These are phyloP conservation scores for Chlorospingus flavigularis DNA, from an alignment of 2,797 vertebrate species.

Conservation along the genomic window DNA sequence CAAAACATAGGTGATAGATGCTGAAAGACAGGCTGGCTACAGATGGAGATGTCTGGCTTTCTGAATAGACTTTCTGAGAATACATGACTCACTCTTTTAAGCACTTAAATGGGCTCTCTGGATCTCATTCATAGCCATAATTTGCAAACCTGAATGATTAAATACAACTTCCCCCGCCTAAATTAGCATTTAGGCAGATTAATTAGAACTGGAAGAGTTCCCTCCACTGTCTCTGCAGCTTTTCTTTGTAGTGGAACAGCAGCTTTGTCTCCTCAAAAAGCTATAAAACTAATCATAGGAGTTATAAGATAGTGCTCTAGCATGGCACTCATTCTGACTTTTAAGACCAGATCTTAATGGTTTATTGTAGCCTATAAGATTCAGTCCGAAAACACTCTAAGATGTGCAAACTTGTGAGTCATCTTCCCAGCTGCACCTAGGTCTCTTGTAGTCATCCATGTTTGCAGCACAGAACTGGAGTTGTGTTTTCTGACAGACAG, in stretches of 20 bases:
- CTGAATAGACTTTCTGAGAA: background rate
- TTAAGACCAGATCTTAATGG: background rate
- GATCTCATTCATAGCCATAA: background rate
- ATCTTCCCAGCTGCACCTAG: background rate
- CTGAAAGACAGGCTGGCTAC: background rate
- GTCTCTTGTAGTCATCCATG: background rate
- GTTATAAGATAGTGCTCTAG: background rate
- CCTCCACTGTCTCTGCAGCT: background rate
- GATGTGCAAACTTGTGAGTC: background rate
- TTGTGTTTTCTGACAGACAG: background rate
- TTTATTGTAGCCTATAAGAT: background rate
- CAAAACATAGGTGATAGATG: rapidly evolving
- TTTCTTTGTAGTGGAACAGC: background rate
- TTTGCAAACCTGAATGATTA: constrained; percentile 7
- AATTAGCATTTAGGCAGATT: constrained; percentile 11
- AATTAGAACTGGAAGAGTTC: constrained; percentile 5
- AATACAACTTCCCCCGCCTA: background rate
- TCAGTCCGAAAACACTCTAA: background rate
- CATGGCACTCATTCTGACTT: background rate
- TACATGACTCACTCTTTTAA: background rate
- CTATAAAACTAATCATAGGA: background rate
- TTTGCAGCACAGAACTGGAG: background rate
- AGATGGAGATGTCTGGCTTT: background rate
- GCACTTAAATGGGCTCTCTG: background rate
- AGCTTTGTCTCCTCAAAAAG: background rate